Evolutionary conservation across 2,113 vertebrate species (phyloP).

Genomic region (Cyanoramphus novaezelandiae): DNA sequence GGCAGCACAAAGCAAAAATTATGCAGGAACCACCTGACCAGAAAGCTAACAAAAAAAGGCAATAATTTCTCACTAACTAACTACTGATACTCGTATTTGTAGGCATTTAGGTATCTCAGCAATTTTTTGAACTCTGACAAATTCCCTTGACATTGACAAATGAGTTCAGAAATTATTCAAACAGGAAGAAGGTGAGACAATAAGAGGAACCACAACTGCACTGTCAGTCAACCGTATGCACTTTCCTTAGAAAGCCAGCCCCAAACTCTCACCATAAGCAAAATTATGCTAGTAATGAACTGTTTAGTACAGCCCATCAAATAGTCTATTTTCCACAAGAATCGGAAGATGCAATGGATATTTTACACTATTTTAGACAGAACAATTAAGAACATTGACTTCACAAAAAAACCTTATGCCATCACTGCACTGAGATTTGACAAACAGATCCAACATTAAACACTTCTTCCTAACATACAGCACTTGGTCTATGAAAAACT

Average conservation of each 20-base stretch:
- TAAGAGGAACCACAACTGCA: neutral
- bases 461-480: neutral
- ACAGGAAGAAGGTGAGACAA: neutral
- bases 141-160: neutral
- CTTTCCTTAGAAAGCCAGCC: neutral
- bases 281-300: neutral
- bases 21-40: neutral
- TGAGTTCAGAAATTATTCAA: neutral
- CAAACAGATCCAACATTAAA: neutral
- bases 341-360: neutral
- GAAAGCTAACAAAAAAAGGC: neutral
- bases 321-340: neutral
- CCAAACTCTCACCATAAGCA: neutral
- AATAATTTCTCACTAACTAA: neutral
- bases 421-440: neutral
- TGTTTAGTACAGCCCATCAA: neutral
- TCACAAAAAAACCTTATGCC: neutral
- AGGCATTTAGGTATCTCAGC: neutral
- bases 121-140: neutral
- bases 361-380: neutral
- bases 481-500: neutral
- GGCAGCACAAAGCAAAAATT: neutral
- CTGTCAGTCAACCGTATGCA: accelerated
- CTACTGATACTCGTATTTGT: neutral
- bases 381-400: neutral